Evolutionary conservation across 2,888 invertebrate genomes (phyloP).

Genomic region (Eulithis testata): DNA sequence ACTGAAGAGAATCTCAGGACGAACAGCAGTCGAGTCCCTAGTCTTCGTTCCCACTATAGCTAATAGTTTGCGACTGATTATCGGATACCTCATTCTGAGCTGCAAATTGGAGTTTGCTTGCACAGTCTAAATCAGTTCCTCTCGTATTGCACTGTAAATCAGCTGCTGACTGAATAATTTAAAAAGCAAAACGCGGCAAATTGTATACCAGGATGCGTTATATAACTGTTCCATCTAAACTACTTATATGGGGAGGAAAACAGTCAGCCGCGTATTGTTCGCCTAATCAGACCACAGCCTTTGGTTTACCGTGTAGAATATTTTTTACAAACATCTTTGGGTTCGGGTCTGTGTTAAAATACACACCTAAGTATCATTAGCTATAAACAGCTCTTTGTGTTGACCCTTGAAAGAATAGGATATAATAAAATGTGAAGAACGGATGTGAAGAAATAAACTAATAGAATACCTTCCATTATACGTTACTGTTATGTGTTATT

Average conservation of each 20-base stretch:
- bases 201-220: too few species aligned
- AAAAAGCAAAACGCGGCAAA: too few species aligned
- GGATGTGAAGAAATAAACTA: slow-evolving; percentile 55
- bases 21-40: slow-evolving; percentile 69
- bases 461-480: slow-evolving; percentile 30
- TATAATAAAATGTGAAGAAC: slow-evolving; percentile 73
- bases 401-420: slow-evolving; percentile 74
- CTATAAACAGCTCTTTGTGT: slow-evolving; percentile 83
- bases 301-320: slow-evolving; percentile 67
- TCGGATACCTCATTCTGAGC: too few species aligned
- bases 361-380: slow-evolving; percentile 84
- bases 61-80: too few species aligned
- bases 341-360: slow-evolving; percentile 81
- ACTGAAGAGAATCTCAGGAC: slow-evolving; percentile 59
- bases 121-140: too few species aligned
- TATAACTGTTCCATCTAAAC: too few species aligned
- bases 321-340: slow-evolving; percentile 76
- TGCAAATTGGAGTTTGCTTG: too few species aligned
- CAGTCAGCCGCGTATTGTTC: too few species aligned
- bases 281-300: slow-evolving; percentile 29
- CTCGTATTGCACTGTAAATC: too few species aligned
- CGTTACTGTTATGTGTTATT: slow-evolving; percentile 4
- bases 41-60: too few species aligned
- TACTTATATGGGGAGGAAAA: too few species aligned
- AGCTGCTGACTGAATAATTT: too few species aligned